Evolutionary conservation across 2,888 invertebrate genomes (phyloP).

Genomic region (Callimorpha dominula): DNA sequence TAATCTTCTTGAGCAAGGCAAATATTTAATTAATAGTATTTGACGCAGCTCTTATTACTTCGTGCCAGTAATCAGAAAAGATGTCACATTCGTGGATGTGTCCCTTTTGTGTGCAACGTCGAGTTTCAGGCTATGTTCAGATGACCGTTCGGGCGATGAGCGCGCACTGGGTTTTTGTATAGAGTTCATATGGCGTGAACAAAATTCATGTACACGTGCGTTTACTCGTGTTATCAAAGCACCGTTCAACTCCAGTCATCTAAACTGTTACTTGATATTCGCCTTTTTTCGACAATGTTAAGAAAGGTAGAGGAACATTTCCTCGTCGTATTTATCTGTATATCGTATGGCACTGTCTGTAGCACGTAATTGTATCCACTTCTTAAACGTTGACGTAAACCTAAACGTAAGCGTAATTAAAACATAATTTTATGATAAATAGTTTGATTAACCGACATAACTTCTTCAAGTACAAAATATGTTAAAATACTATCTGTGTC

Average conservation of each 20-base stretch:
- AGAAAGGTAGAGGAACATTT: background rate
- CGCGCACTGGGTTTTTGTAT: background rate
- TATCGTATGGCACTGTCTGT: background rate
- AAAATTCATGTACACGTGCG: background rate
- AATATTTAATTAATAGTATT: conserved; percentile 27
- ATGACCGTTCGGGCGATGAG: background rate
- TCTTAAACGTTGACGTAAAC: background rate
- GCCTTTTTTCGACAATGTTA: background rate
- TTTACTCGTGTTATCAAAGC: too few species aligned
- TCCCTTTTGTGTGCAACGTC: background rate
- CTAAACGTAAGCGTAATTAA: background rate
- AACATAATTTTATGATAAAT: conserved; percentile 2
- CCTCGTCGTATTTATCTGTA: background rate
- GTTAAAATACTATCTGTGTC: too few species aligned
- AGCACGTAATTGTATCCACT: conserved; percentile 5
- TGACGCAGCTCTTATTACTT: conserved; percentile 8
- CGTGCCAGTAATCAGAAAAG: background rate
- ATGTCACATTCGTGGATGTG: background rate
- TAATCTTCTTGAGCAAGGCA: conserved; percentile 22
- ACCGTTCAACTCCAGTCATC: background rate
- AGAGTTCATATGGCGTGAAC: background rate
- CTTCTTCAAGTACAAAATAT: too few species aligned
- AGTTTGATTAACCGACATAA: too few species aligned
- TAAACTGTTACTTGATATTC: background rate
- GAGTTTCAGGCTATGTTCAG: background rate